These are phyloP conservation scores for Andrena hattorfiana DNA, from an alignment of 2,888 invertebrate species.

Conservation along the genomic window DNA sequence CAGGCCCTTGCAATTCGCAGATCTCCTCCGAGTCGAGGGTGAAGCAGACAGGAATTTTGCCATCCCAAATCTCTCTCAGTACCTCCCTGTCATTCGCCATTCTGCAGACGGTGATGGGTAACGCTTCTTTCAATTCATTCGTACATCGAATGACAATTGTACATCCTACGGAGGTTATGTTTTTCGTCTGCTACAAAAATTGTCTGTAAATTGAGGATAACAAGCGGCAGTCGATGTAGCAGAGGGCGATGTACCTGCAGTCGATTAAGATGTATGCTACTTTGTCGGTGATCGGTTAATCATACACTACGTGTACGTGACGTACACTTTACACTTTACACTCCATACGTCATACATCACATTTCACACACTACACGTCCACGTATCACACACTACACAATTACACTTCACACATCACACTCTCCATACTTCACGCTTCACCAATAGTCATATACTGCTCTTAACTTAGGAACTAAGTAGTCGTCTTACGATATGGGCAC, in stretches of 20 bases:
- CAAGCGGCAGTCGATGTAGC: background rate
- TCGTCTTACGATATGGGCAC: no score
- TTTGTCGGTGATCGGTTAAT: no score
- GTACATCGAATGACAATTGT: constrained; percentile 22
- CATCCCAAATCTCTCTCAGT: constrained; percentile 97
- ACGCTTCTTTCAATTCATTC: constrained; percentile 41
- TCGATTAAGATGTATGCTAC: no score
- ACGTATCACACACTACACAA: no score
- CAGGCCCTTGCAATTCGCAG: constrained; percentile 94
- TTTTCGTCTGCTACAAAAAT: constrained; percentile 57
- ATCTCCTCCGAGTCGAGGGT: constrained; percentile 95
- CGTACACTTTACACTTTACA: no score
- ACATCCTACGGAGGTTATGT: constrained; percentile 49
- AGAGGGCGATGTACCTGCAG: background rate
- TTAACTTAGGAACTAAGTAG: no score
- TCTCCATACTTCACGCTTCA: no score
- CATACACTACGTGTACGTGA: no score
- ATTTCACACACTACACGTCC: no score
- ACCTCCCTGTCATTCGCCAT: constrained; percentile 99
- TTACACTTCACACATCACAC: no score
- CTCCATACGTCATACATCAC: no score
- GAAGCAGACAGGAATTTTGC: constrained; percentile 97
- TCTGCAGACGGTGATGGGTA: constrained; percentile 42
- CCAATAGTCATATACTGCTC: no score
- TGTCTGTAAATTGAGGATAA: background rate